Evolutionary conservation across 2,888 invertebrate genomes (phyloP), one percentile per base, ranked within the genome.

Genomic region (Rutpela maculata): DNA sequence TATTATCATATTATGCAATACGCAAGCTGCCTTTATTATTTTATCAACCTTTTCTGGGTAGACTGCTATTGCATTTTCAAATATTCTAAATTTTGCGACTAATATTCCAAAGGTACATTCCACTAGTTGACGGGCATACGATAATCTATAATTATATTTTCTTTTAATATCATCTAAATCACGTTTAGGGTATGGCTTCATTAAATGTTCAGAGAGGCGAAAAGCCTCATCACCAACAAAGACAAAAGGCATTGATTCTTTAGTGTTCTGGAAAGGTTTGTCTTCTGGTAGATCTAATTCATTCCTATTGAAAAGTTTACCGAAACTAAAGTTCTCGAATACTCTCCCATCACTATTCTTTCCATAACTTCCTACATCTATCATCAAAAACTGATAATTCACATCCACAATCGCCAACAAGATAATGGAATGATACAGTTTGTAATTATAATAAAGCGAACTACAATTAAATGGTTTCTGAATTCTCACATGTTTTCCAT

Each of bases 1-100:
- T n/a, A n/a, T 66, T 43, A 66, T 66, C 9, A 60, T 15, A n/a
- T 60, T 60, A 60, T 60, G 60, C n/a, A 60, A 22, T 26, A 22
- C 60, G n/a, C 59, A 59, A 59, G 19, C 19, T 59, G 59, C 19
- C 15, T 60, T 60, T 22, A 60, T 60, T 26, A 60, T n/a, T 60
- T 60, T 60, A 60, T 22, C 60, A 26, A 26, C 22, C 4, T 26
- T 26, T 4, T 26, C 22, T 26, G 22, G 22, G 22, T 26, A 26
- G 4, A 26, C 4, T 4, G 22, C 22, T 1, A 26, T 26, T 26
- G 22, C 22, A 26, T 26, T 26, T 26, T 26, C 4, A 60, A 60
- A 60, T 26, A 60, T 60, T 60, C 22, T 60, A 26, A 60, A 60
- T 26, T 60, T 60, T 15, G 22, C 12, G 15, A 31, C 60, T n/a